Percentiles rank a stretch among this genome's conserved stretches.
phyloP scores from a whole-genome alignment of 64 coral and sea anemone genomes.

The Hydrozoanthus tunicans region DNA sequence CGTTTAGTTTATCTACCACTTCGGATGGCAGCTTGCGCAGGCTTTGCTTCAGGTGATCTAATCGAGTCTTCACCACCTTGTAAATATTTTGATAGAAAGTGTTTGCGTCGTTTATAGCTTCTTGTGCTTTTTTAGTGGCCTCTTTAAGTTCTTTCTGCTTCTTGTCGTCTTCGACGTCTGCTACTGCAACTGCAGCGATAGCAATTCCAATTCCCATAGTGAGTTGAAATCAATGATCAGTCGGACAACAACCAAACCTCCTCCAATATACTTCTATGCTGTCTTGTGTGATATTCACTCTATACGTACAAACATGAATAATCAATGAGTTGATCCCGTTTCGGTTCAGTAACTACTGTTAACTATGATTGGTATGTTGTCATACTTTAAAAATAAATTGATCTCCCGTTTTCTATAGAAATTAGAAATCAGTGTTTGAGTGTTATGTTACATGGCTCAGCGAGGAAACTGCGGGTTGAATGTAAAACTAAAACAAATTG shows the following conservation, averaged over 20 bases:
- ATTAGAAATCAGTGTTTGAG: no score
- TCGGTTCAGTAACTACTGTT: no score
- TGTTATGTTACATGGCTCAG: no score
- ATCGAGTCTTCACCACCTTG: constrained; percentile 74
- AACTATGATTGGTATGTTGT: no score
- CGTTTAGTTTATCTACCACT: constrained; percentile 73
- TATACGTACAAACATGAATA: no score
- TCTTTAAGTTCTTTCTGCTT: constrained; percentile 64
- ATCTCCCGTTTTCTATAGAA: no score
- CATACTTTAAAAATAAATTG: no score
- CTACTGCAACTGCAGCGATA: constrained; percentile 66
- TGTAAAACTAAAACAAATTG: no score
- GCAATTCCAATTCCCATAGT: constrained; percentile 72
- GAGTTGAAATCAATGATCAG: not conserved
- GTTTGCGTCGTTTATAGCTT: constrained; percentile 70
- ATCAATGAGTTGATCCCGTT: no score
- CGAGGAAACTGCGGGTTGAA: no score
- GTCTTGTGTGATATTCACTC: no score
- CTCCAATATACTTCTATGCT: no score
- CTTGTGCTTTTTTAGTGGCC: constrained; percentile 48
- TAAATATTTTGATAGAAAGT: constrained; percentile 69
- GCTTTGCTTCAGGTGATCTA: constrained; percentile 77
- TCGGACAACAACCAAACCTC: not conserved
- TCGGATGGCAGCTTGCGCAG: constrained; percentile 70
- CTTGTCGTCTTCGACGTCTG: constrained; percentile 64